These are phyloP conservation scores for Alentia gelatinosa DNA, from an alignment of 2,888 invertebrate species.

Conservation along the genomic window DNA sequence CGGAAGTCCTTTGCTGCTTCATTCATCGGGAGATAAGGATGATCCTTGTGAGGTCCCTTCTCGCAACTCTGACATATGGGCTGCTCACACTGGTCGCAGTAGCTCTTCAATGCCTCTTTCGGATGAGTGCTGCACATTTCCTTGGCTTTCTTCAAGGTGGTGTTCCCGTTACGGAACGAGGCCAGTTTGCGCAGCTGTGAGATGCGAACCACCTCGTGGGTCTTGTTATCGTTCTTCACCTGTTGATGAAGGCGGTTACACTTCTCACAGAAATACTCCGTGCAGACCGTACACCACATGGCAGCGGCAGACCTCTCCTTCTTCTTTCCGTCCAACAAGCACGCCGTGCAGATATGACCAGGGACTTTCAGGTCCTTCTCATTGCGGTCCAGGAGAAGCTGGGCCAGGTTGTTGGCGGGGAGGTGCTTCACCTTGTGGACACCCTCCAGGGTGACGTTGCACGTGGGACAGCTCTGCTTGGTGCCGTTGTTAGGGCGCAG, in stretches of 20 bases:
- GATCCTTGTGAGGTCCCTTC: not conserved
- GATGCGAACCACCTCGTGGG: constrained; percentile 17
- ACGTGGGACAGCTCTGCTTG: constrained; percentile 21
- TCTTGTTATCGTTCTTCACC: not conserved
- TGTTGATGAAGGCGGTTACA: constrained; percentile 36
- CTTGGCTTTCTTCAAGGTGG: not conserved
- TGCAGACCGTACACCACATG: constrained; percentile 35
- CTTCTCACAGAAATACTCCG: constrained; percentile 50
- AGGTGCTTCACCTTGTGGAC: not conserved
- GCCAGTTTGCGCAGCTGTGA: not conserved
- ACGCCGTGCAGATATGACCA: not conserved
- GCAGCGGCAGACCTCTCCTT: not conserved
- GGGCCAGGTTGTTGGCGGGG: constrained; percentile 32
- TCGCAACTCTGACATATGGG: constrained; percentile 31
- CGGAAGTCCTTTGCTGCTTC: not conserved
- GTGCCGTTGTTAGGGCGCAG: not conserved
- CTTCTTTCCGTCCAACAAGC: constrained; percentile 4
- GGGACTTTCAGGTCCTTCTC: not conserved
- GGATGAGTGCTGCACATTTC: constrained; percentile 30
- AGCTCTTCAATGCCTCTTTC: constrained; percentile 35
- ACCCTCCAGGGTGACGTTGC: not conserved
- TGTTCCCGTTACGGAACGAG: not conserved
- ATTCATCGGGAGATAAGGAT: not conserved
- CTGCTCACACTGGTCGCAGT: constrained; percentile 44
- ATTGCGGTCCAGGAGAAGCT: not conserved